A percentile compares a stretch with the other conserved stretches of the same genome.
phyloP scores from a whole-genome alignment of 2,888 invertebrate genomes.

The Hydraecia micacea region DNA sequence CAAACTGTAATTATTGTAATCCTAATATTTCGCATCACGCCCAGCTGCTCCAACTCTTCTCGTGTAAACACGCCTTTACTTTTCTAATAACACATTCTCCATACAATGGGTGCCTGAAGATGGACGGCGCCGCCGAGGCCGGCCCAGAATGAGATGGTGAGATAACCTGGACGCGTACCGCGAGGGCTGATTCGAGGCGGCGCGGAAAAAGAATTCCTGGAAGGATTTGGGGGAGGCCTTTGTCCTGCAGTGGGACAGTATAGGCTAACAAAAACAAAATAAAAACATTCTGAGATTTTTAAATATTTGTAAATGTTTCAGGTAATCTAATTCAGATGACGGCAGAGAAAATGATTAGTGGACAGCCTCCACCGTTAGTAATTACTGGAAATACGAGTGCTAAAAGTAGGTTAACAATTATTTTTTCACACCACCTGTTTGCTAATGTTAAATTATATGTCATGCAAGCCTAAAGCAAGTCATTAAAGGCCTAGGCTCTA shows the following conservation, averaged over 20 bases:
- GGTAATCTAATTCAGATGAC: slow-evolving; percentile 83
- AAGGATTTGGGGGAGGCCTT: no score
- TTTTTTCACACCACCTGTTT: not conserved
- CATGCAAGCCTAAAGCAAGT: not conserved
- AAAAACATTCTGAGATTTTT: not conserved
- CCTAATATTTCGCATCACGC: not conserved
- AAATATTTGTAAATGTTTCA: slow-evolving; percentile 62
- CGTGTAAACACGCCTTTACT: not conserved
- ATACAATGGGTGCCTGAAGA: no score
- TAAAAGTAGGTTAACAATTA: slow-evolving; percentile 71
- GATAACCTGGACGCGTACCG: no score
- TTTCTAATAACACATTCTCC: not conserved
- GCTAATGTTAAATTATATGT: not conserved
- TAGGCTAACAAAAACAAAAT: no score
- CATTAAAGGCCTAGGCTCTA: not conserved
- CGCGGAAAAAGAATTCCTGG: no score
- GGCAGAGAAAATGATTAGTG: slow-evolving; percentile 73
- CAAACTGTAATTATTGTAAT: not conserved
- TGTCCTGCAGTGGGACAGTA: no score
- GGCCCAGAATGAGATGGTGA: no score
- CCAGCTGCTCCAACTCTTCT: not conserved
- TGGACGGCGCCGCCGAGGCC: no score
- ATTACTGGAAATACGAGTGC: slow-evolving; percentile 67
- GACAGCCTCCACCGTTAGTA: slow-evolving; percentile 76
- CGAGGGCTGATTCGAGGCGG: no score